Percentiles rank a stretch among this genome's conserved stretches.
These are phyloP conservation scores for Holothuria scabra DNA, from an alignment of 53 echinoderm and acorn worm species.

Conservation along the genomic window DNA sequence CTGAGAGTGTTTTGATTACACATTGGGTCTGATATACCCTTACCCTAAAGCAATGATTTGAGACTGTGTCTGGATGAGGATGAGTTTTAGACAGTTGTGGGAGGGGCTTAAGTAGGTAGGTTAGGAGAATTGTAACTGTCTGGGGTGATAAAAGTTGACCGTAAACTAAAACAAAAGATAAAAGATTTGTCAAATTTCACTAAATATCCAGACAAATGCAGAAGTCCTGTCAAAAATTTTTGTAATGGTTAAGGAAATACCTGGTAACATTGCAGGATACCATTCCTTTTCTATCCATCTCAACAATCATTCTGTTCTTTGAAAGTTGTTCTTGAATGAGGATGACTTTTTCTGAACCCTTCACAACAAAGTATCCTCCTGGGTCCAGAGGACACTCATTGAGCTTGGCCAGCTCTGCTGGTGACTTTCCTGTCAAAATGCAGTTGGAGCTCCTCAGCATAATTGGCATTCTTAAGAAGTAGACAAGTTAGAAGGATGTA, in stretches of 20 bases:
- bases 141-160: too few species aligned
- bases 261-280: constrained; percentile 97
- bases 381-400: constrained; percentile 98
- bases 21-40: too few species aligned
- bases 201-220: too few species aligned
- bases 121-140: not conserved
- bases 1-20: too few species aligned
- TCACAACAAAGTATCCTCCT: constrained; percentile 92
- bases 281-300: constrained; percentile 78
- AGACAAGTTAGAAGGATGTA: not conserved
- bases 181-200: too few species aligned
- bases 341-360: constrained; percentile 97
- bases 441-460: constrained; percentile 98
- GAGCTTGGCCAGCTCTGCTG: constrained; percentile 90
- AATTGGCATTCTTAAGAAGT: constrained; percentile 84
- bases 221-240: too few species aligned
- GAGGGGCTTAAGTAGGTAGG: too few species aligned
- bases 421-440: constrained; percentile 85
- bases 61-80: too few species aligned
- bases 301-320: constrained; percentile 99
- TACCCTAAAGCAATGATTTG: too few species aligned
- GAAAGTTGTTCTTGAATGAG: constrained; percentile 98
- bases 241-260: too few species aligned
- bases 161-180: too few species aligned
- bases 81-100: too few species aligned